phyloP scores from a whole-genome alignment of 2,888 invertebrate genomes.

The Orchesella flavescens region DNA sequence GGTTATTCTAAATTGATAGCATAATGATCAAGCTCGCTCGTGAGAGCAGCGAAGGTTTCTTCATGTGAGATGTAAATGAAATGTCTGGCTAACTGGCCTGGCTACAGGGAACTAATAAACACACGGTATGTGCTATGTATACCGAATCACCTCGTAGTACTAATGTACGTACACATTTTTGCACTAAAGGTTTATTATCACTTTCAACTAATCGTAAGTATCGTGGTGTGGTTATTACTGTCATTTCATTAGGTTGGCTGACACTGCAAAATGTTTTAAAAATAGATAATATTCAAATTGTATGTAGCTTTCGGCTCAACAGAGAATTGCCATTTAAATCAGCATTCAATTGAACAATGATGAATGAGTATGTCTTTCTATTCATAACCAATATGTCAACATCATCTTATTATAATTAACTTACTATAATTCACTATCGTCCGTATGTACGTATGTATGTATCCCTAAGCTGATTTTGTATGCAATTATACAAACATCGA shows the following conservation, averaged over 20 bases:
- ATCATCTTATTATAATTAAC: neutral
- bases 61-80: neutral
- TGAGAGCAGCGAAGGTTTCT: neutral
- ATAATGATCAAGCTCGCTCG: neutral
- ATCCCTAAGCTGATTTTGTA: too few relatives aligned
- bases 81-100: neutral
- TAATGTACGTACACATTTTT: too few relatives aligned
- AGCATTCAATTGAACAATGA: neutral
- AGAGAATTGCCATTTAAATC: conserved; percentile 10
- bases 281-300: neutral
- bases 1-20: conserved; percentile 20
- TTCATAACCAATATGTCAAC: neutral
- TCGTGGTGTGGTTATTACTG: neutral
- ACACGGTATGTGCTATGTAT: neutral
- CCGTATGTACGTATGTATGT: too few relatives aligned
- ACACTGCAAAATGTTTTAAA: conserved; percentile 27
- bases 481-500: too few relatives aligned
- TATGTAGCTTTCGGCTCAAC: neutral
- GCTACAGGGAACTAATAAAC: too few relatives aligned
- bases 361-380: too few relatives aligned
- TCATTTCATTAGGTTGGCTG: conserved; percentile 44
- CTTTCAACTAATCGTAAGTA: neutral
- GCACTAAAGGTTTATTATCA: too few relatives aligned
- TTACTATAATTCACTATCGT: too few relatives aligned
- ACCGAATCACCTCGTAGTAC: too few relatives aligned